Percentiles rank a stretch among this genome's conserved stretches.
These are phyloP conservation scores for Limnephilus auricula DNA, from an alignment of 2,888 invertebrate genomes.

Conservation along the genomic window DNA sequence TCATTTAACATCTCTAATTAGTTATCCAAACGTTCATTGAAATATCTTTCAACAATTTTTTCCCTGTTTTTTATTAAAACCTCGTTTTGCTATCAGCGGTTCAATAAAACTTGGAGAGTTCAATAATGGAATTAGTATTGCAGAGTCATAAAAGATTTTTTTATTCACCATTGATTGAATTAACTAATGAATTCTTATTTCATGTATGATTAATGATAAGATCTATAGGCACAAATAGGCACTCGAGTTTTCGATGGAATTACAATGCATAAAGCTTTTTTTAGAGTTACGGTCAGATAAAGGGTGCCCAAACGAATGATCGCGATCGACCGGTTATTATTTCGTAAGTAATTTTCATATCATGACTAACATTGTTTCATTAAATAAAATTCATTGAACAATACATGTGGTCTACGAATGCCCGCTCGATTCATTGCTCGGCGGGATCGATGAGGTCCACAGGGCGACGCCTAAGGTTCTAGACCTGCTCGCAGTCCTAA, in stretches of 20 bases:
- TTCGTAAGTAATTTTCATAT: too few relatives aligned
- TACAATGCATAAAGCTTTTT: neutral
- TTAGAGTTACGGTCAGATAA: neutral
- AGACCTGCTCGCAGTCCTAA: too few relatives aligned
- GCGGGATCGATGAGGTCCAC: too few relatives aligned
- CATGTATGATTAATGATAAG: neutral
- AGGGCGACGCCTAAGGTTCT: too few relatives aligned
- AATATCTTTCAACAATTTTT: neutral
- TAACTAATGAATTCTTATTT: neutral
- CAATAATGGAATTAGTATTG: neutral
- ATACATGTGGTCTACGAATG: too few relatives aligned
- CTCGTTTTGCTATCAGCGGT: neutral
- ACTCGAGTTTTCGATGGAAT: neutral
- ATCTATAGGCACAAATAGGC: neutral
- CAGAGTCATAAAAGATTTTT: neutral
- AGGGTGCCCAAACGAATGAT: neutral
- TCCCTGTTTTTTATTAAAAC: neutral
- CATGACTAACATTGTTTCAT: too few relatives aligned
- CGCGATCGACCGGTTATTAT: too few relatives aligned
- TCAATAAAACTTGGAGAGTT: neutral
- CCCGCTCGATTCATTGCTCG: too few relatives aligned
- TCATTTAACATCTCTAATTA: neutral
- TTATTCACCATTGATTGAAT: neutral
- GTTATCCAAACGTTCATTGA: neutral
- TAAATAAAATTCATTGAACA: too few relatives aligned